Conservation (phyloP, 2,888 invertebrate species). For the Acleris literana region DNA sequence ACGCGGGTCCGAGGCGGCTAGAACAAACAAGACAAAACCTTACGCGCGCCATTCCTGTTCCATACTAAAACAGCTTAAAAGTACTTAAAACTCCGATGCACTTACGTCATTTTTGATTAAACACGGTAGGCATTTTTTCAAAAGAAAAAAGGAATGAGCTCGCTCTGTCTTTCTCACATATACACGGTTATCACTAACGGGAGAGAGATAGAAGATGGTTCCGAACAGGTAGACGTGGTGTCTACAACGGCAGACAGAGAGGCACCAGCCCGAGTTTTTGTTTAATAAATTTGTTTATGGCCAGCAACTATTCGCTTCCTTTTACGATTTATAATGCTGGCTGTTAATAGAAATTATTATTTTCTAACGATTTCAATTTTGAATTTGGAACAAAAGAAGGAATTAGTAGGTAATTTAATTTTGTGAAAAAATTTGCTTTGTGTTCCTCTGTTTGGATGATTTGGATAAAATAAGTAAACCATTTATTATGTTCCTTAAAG, state of each 20-base stretch:
- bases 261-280: slow-evolving; percentile 69
- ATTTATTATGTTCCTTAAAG: too few species aligned
- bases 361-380: background rate
- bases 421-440: too few species aligned
- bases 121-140: slow-evolving; percentile 42
- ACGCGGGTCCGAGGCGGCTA: slow-evolving; percentile 81
- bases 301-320: slow-evolving; percentile 18
- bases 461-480: too few species aligned
- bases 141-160: slow-evolving; percentile 50
- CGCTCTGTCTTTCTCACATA: slow-evolving; percentile 34
- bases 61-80: background rate
- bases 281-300: slow-evolving; percentile 44
- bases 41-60: slow-evolving; percentile 54
- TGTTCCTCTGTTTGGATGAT: too few species aligned
- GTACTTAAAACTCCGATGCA: background rate
- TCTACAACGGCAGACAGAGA: slow-evolving; percentile 74
- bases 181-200: slow-evolving; percentile 24
- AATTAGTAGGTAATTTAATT: background rate
- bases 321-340: slow-evolving; percentile 12
- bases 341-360: slow-evolving; percentile 7
- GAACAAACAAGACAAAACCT: slow-evolving; percentile 71
- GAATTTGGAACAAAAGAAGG: background rate
- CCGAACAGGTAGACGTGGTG: slow-evolving; percentile 74
- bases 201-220: slow-evolving; percentile 60
- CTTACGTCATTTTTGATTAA: slow-evolving; percentile 9